These are phyloP conservation scores for Pterocles burchelli DNA, from an alignment of 2,113 vertebrate genomes.

Conservation along the genomic window DNA sequence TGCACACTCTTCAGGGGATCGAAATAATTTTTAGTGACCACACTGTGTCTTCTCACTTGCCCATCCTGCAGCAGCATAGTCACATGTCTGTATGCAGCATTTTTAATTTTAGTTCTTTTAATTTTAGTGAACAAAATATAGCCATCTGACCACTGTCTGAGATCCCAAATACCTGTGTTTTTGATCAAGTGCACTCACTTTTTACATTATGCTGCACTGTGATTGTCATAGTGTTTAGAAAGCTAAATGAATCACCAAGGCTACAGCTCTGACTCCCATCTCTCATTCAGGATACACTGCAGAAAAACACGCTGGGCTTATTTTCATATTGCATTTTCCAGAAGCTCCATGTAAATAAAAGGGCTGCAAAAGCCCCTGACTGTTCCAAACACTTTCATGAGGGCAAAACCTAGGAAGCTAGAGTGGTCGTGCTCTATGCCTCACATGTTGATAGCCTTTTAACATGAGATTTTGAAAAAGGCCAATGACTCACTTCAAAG, in stretches of 20 bases:
- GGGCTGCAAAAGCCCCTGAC: neutral
- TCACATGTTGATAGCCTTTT: neutral
- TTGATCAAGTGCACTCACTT: neutral
- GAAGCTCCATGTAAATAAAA: neutral
- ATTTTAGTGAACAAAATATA: neutral
- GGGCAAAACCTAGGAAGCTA: neutral
- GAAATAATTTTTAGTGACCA: neutral
- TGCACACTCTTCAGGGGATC: neutral
- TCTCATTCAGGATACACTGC: neutral
- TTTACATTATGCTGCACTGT: neutral
- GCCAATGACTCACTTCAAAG: neutral
- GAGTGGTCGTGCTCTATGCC: neutral
- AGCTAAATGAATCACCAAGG: neutral
- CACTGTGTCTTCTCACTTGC: neutral
- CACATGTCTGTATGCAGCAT: neutral
- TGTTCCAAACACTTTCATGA: neutral
- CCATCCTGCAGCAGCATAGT: fast-evolving
- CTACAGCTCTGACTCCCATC: neutral
- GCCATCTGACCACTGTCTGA: neutral
- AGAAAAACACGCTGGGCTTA: neutral
- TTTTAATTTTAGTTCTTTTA: neutral
- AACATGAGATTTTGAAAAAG: neutral
- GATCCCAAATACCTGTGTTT: neutral
- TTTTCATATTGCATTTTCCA: neutral
- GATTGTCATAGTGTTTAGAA: neutral